Evolutionary conservation across 2,113 vertebrate species (phyloP).

Genomic region (Fregetta grallaria): DNA sequence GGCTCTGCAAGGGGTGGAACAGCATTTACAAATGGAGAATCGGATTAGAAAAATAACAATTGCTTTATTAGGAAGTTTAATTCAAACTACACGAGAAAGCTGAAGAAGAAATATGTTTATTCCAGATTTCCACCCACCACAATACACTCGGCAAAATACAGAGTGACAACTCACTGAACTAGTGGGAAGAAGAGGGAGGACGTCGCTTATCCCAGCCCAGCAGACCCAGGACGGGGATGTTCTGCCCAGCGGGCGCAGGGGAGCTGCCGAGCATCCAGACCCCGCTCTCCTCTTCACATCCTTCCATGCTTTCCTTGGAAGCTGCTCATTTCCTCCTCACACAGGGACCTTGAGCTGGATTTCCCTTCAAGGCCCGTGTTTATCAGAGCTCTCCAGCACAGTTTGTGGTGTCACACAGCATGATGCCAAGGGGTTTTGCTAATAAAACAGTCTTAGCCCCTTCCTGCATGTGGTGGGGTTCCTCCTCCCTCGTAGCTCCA

Average conservation of each 20-base stretch:
- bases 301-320: neutral
- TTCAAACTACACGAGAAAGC: neutral
- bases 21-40: neutral
- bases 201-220: neutral
- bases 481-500: neutral
- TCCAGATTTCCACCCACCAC: neutral
- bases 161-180: neutral
- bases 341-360: fast-evolving
- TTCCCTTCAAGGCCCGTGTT: fast-evolving
- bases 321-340: fast-evolving
- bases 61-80: neutral
- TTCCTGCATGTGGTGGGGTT: neutral
- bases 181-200: neutral
- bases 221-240: neutral
- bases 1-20: neutral
- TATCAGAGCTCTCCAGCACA: neutral
- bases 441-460: neutral
- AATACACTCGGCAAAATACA: neutral
- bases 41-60: neutral
- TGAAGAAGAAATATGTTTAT: neutral
- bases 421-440: neutral
- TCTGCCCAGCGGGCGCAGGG: neutral
- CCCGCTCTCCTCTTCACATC: fast-evolving
- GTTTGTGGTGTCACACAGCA: neutral
- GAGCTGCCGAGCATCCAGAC: fast-evolving